Evolutionary conservation across 2,888 invertebrate species (phyloP), one percentile per base, ranked within the genome.

Genomic region (Stegana nigrithorax): DNA sequence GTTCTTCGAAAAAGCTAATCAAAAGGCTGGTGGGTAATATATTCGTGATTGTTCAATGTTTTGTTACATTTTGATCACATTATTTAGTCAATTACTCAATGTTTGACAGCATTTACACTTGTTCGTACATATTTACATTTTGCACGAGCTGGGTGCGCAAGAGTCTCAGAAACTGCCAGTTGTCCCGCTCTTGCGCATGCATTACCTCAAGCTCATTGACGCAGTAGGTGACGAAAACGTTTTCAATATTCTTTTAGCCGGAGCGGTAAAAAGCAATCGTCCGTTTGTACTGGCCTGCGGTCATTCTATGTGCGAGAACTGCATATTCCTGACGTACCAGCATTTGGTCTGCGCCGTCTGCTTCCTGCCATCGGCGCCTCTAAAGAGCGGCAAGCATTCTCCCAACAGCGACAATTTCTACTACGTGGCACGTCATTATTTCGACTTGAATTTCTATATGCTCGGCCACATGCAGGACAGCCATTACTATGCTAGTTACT

Each of bases 271-370:
- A 57, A 73, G 75, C 39, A 65, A 67, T 67, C 82, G 83, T 2
- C 92, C 93, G 0, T 83, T 92, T 23, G 83, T 91, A 39, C 81
- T 92, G 63, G 74, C 87, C 65, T 93, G 93, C 76, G 90, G 90
- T 1, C 93, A 93, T 81, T 87, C 89, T 2, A 86, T 90, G 72
- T 93, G 93, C 72, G 90, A 90, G 69, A 87, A 85, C 55, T 93
- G 93, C 78, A 79, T 90, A 12, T 83, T 62, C 12, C 67, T 66
- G 12, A 53, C 78, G 64, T 72, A 72, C 1, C 62, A 70, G 4
- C 71, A 76, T 5, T 66, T 81, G 10, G 65, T 63, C 0, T 84
- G 83, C 53, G 71, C 64, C 23, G 68, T 73, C 0, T 84, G 83
- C 62, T 57, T 21, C 0, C 47, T 55, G 0, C 73, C 72, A 0